A percentile compares a stretch with the other conserved stretches of the same genome.
Conservation (phyloP, 2,888 invertebrate genomes). For the Lasioglossum calceatum region DNA sequence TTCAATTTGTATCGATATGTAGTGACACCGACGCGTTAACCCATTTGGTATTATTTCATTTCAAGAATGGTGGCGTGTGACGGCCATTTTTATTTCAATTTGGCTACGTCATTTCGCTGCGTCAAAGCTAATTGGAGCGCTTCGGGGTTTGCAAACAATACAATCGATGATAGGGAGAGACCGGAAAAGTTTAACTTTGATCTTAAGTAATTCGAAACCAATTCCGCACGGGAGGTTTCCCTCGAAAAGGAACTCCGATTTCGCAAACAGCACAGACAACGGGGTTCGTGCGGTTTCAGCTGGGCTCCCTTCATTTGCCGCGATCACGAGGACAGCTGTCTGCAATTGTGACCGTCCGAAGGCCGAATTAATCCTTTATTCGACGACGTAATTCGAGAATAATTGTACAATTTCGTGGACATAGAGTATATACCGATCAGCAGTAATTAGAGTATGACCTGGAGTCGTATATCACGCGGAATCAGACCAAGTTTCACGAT, state of each 20-base stretch:
- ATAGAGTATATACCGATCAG: neutral
- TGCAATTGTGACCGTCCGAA: neutral
- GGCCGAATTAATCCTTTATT: constrained; percentile 19
- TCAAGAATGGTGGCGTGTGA: neutral
- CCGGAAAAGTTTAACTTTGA: constrained; percentile 44
- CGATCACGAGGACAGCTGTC: neutral
- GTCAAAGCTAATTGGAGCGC: constrained; percentile 38
- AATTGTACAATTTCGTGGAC: neutral
- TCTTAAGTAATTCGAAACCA: constrained; percentile 35
- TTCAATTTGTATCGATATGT: constrained; percentile 4
- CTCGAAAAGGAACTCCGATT: constrained; percentile 15
- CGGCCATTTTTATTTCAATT: constrained; percentile 24
- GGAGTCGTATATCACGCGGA: neutral
- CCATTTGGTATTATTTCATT: constrained; percentile 12
- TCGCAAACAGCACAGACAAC: constrained; percentile 22
- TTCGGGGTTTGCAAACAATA: constrained; percentile 21
- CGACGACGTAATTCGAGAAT: constrained; percentile 24
- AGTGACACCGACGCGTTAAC: neutral
- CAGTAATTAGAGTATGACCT: neutral
- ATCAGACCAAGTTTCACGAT: neutral
- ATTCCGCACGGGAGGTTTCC: neutral
- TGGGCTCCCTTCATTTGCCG: constrained; percentile 2
- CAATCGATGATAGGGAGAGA: neutral
- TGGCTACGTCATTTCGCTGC: neutral
- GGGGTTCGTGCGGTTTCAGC: neutral